Evolutionary conservation across 2,113 vertebrate species (phyloP).

Genomic region (Poeciliopsis turrubarensis): DNA sequence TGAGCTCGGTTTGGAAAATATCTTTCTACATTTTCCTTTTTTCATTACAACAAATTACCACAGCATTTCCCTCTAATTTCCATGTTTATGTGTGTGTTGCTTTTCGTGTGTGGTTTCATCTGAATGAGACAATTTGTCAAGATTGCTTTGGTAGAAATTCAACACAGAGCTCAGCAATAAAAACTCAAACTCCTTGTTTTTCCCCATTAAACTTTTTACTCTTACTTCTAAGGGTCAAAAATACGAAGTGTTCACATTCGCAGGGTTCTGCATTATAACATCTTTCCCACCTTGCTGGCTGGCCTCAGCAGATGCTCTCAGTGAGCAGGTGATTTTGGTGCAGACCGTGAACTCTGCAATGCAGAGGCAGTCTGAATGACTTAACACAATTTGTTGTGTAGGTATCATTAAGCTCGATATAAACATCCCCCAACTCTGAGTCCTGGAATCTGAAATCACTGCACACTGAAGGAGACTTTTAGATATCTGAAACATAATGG

Average conservation of each 20-base stretch:
- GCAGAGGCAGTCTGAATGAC: constrained; percentile 60
- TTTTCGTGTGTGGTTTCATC: not conserved
- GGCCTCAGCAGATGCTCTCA: constrained; percentile 62
- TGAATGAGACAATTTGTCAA: constrained; percentile 30
- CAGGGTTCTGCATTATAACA: constrained; percentile 41
- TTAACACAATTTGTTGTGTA: constrained; percentile 39
- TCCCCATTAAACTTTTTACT: constrained; percentile 46
- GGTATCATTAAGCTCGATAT: constrained; percentile 25
- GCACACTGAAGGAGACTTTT: not conserved
- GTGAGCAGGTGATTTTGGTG: constrained; percentile 65
- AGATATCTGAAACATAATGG: not conserved
- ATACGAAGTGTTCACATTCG: constrained; percentile 24
- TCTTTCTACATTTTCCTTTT: constrained; percentile 1
- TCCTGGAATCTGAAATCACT: constrained; percentile 12
- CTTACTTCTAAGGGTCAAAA: not conserved
- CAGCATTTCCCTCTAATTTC: not conserved
- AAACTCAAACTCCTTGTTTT: constrained; percentile 45
- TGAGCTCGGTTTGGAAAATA: constrained; percentile 16
- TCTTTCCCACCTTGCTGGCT: constrained; percentile 60
- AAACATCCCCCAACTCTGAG: constrained; percentile 12
- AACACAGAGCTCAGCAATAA: constrained; percentile 45
- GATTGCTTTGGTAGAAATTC: constrained; percentile 52
- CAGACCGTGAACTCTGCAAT: constrained; percentile 70
- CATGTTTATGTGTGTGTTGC: constrained; percentile 14
- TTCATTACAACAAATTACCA: not conserved